Evolutionary conservation across 2,797 vertebrate genomes (phyloP), one percentile per base, ranked within the genome.

Genomic region (Clarias platycephalus): DNA sequence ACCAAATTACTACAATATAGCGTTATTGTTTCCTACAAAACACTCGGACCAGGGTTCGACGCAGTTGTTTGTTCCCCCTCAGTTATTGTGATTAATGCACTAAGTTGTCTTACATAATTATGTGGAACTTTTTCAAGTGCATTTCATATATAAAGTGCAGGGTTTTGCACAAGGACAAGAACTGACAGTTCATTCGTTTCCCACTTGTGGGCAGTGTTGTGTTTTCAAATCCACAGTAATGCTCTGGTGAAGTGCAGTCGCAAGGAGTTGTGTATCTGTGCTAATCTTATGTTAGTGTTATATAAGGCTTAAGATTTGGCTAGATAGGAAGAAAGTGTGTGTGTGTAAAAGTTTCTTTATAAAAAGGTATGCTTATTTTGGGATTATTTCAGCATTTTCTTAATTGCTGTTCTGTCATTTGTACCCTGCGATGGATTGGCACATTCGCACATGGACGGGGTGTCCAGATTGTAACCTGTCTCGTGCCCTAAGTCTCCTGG

Each of bases 161-260:
- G 2, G 24, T 71, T n/a, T 71, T 5, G 24, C 24, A n/a, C 22
- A 18, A 55, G 16, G 1, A 26, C 49, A 75, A 18, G 20, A 49
- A 75, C 31, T 22, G 64, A 22, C 60, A 87, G 57, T 28, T 16
- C 55, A 22, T 18, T 3, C 57, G 37, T 18, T 49, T 82, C 64
- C 74, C 88, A 89, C 88, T 72, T 89, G 86, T 70, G 83, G 86
- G 84, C 86, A 86, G 70, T 87, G 70, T 84, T 87, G 86, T 37
- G 79, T 81, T 81, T 81, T 64, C 20, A 28, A 64, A 22, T 37
- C 58, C 44, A 31, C 22, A 75, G 5, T n/a, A 26, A 58, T 15
- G 10, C n/a, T 40, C 67, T 24, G 67, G 58, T 40, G 24, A 79
- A 63, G 15, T 5, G 0, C 10, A 4, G 2, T 24, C 63, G 71